Base-by-base conservation (phyloP, 2,888 invertebrate species). In the Drosophila subsilvestris region DNA sequence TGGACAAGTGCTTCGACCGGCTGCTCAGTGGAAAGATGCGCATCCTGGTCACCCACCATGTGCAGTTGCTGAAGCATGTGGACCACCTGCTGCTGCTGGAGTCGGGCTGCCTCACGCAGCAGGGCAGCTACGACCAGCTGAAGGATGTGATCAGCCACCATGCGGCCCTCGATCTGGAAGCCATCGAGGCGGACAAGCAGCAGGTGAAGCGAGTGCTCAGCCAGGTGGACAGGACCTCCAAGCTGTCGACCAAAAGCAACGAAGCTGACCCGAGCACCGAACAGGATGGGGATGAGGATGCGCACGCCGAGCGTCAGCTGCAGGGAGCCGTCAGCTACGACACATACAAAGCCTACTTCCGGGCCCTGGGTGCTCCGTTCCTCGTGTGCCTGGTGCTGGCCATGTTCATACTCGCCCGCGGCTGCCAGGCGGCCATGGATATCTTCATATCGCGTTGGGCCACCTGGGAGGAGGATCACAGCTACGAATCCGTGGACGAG, bases 371-470 rank as follows among this genome's bases (percentile, higher is more conserved):
- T 0, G 95, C 94, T 14, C 76, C 78, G 0, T 55, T 68, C 0
- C 37, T 84, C 9, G 76, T 89, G 4, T 70, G 79, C 3, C 10
- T 86, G 9, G 80, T 91, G 1, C 92, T 93, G 70, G 3, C 93
- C 0, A 89, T 94, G 0, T 93, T 95, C 45, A 12, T 94, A 0
- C 22, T 95, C 0, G 93, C 95, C 0, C 95, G 96, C 90, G 91
- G 92, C 0, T 90, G 94, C 0, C 94, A 95, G 2, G 95, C 95
- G n/a, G 93, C 94, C 0, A 93, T 94, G 8, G 96, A 97, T 80
- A 96, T 93, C 76, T 96, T 95, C 93, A 93, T 96, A 0, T 95
- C 95, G 75, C 94, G 93, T 82, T 96, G 96, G 96, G 89, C 90
- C 8, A 90, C 89, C 43, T 91, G 89, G 90, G 91, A 91, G 66